phyloP scores from a whole-genome alignment of 2,113 vertebrate species.

The Oncorhynchus clarkii region DNA sequence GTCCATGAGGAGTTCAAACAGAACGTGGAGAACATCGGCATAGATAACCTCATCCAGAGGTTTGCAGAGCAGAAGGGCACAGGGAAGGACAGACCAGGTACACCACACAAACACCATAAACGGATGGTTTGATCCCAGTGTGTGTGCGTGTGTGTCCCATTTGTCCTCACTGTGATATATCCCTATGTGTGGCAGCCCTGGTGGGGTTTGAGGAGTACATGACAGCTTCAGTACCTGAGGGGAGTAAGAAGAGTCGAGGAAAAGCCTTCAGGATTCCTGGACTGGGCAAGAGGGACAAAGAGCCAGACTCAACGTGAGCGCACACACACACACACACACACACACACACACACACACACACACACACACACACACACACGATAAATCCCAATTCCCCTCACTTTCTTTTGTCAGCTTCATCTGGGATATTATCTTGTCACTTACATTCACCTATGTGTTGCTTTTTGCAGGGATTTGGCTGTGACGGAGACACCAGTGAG shows the following conservation, averaged over 20 bases:
- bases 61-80: slow-evolving; percentile 91
- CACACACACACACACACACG: not conserved
- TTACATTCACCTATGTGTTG: slow-evolving; percentile 10
- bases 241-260: slow-evolving; percentile 80
- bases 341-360: not conserved
- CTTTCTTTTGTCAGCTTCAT: not conserved
- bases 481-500: slow-evolving; percentile 64
- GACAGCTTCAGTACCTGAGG: slow-evolving; percentile 67
- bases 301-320: slow-evolving; percentile 79
- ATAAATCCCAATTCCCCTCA: not conserved
- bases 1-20: slow-evolving; percentile 97
- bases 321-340: not conserved
- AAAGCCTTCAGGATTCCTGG: slow-evolving; percentile 93
- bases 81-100: slow-evolving; percentile 86
- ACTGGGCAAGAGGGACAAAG: slow-evolving; percentile 84
- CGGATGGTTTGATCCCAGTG: not conserved
- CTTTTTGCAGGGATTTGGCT: slow-evolving; percentile 63
- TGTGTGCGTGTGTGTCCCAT: not conserved
- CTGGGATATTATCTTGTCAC: not conserved
- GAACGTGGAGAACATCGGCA: slow-evolving; percentile 91
- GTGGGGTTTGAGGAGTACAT: slow-evolving; percentile 85
- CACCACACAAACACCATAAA: not conserved
- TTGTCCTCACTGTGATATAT: not conserved
- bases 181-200: slow-evolving; percentile 65
- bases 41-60: slow-evolving; percentile 84